Conservation (phyloP, 1,140 invertebrate species). For the Drosophila erecta region DNA sequence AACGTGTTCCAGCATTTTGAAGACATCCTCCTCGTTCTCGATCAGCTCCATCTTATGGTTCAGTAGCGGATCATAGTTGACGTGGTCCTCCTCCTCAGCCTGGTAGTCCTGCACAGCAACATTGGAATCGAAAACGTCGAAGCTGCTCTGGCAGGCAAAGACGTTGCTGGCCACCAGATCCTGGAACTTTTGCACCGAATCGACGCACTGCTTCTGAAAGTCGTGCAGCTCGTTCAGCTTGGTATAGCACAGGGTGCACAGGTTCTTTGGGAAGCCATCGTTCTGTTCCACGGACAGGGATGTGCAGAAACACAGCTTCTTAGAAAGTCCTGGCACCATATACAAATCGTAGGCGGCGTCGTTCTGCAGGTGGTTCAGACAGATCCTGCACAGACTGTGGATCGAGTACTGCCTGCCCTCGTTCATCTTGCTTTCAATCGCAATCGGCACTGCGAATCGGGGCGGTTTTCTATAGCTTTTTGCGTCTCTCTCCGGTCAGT, state of each 20-base stretch:
- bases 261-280: constrained; percentile 78
- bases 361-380: constrained; percentile 74
- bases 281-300: constrained; percentile 76
- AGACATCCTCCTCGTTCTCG: constrained; percentile 80
- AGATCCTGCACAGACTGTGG: constrained; percentile 79
- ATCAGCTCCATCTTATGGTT: constrained; percentile 80
- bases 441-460: constrained; percentile 10
- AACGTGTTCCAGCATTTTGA: constrained; percentile 78
- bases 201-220: constrained; percentile 73
- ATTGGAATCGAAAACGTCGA: constrained; percentile 65
- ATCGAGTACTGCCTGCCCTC: constrained; percentile 73
- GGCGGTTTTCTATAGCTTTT: constrained; percentile 25
- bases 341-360: constrained; percentile 76
- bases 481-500: constrained; percentile 44
- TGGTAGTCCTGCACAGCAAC: constrained; percentile 40
- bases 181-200: constrained; percentile 80
- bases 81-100: constrained; percentile 69
- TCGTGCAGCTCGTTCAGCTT: constrained; percentile 77
- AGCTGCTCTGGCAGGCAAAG: constrained; percentile 61
- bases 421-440: constrained; percentile 52
- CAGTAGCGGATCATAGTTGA: constrained; percentile 75
- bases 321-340: constrained; percentile 74
- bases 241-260: constrained; percentile 74
- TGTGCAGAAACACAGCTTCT: constrained; percentile 78
- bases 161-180: constrained; percentile 72